Evolutionary conservation across 2,113 vertebrate species (phyloP).

Genomic region (Amblyopsis rosae): DNA sequence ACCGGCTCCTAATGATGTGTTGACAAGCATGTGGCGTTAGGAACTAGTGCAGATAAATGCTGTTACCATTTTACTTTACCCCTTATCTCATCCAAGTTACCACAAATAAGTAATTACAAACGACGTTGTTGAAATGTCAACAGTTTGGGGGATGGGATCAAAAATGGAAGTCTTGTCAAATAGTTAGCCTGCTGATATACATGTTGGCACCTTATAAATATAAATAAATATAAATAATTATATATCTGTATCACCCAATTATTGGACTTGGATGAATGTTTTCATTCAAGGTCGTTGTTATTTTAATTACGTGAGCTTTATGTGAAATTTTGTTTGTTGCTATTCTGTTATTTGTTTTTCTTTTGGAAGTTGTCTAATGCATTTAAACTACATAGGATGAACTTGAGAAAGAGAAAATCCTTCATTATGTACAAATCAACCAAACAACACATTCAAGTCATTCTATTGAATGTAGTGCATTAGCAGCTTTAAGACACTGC

Average conservation of each 20-base stretch:
- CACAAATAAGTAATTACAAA: conserved; percentile 73
- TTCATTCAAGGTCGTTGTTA: conserved; percentile 40
- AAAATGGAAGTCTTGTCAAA: conserved; percentile 47
- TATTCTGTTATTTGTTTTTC: too few relatives aligned
- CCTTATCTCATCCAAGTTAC: conserved; percentile 64
- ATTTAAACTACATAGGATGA: conserved; percentile 17
- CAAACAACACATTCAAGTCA: conserved; percentile 12
- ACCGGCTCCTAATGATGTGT: conserved; percentile 72
- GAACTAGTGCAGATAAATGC: conserved; percentile 64
- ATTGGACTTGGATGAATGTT: conserved; percentile 8
- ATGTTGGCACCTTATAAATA: background rate
- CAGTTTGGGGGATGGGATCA: conserved; percentile 32
- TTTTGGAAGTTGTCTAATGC: background rate
- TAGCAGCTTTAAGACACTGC: conserved; percentile 22
- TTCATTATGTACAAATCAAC: conserved; percentile 21
- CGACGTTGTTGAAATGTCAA: conserved; percentile 65
- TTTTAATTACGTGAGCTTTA: conserved; percentile 35
- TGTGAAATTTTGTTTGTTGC: background rate
- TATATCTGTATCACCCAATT: background rate
- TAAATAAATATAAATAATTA: too few relatives aligned
- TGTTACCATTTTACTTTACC: conserved; percentile 54
- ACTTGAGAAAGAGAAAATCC: conserved; percentile 35
- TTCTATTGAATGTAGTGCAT: background rate
- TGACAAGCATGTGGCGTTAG: conserved; percentile 77
- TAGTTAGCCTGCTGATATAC: conserved; percentile 11